phyloP scores from a whole-genome alignment of 2,888 invertebrate genomes.

The Drosophila suboccidentalis region DNA sequence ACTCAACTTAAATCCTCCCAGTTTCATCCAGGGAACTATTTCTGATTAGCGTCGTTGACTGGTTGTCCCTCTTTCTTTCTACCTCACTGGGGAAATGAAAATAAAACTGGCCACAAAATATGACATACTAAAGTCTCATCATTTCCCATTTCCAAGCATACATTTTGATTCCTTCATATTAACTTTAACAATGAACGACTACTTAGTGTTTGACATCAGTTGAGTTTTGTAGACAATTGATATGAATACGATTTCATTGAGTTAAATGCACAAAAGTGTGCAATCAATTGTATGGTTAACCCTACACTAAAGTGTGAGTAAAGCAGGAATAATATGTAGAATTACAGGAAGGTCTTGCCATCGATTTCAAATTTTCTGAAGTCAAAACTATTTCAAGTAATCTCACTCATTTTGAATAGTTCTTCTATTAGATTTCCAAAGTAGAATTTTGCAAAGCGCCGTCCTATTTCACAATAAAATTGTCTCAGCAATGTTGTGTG shows the following conservation, averaged over 20 bases:
- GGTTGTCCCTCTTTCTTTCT: background rate
- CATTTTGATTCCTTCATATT: conserved; percentile 17
- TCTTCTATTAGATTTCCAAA: no score
- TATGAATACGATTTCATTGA: conserved; percentile 5
- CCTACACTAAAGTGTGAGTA: background rate
- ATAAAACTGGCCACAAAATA: conserved; percentile 45
- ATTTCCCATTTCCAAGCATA: background rate
- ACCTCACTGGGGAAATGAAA: conserved; percentile 19
- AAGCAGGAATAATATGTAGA: background rate
- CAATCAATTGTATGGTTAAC: background rate
- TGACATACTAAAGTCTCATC: conserved; percentile 9
- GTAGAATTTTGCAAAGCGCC: no score
- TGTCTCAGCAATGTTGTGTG: no score
- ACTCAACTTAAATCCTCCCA: conserved; percentile 11
- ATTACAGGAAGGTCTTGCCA: no score
- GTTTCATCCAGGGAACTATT: conserved; percentile 48
- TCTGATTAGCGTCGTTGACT: conserved; percentile 64
- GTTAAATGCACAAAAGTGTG: conserved; percentile 1
- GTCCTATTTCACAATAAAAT: no score
- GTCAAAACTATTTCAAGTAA: no score
- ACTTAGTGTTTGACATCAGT: conserved; percentile 15
- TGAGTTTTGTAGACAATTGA: background rate
- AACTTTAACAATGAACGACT: conserved; percentile 27
- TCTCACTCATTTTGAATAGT: no score
- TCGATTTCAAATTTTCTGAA: no score